phyloP scores from a whole-genome alignment of 2,888 invertebrate genomes.

The Lithophane leautieri region DNA sequence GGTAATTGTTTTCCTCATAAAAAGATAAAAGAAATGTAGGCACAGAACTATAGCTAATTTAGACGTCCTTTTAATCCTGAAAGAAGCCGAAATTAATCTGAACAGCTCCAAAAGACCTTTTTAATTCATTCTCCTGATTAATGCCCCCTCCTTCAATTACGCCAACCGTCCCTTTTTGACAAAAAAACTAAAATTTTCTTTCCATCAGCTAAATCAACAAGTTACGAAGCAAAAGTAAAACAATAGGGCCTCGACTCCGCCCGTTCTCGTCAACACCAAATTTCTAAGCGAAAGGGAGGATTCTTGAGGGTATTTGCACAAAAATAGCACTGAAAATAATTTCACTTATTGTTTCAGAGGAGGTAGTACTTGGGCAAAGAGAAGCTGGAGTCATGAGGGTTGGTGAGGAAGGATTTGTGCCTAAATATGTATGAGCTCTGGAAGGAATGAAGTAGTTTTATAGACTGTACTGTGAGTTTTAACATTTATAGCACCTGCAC shows the following conservation, averaged over 20 bases:
- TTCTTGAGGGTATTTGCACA: conserved; percentile 77
- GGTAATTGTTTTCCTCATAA: neutral
- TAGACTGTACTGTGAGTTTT: neutral
- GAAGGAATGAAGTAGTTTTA: neutral
- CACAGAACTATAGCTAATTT: neutral
- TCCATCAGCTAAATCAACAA: conserved; percentile 67
- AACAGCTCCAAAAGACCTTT: conserved; percentile 24
- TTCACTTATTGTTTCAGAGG: conserved; percentile 72
- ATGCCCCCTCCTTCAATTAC: conserved; percentile 25
- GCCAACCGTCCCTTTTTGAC: conserved; percentile 21
- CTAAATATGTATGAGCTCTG: conserved; percentile 25
- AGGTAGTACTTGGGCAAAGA: conserved; percentile 64
- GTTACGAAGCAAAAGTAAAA: conserved; percentile 58
- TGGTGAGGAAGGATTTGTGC: conserved; percentile 25
- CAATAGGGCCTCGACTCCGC: conserved; percentile 48
- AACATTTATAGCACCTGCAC: neutral
- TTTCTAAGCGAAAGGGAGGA: conserved; percentile 66
- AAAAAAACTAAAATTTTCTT: conserved; percentile 60
- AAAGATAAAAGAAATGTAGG: neutral
- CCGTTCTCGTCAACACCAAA: conserved; percentile 61
- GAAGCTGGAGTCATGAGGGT: conserved; percentile 44
- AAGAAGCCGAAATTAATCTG: conserved; percentile 31
- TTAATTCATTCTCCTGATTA: conserved; percentile 40
- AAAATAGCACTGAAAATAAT: conserved; percentile 75
- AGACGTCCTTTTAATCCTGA: conserved; percentile 21